A percentile compares a stretch with the other conserved stretches of the same genome.
Evolutionary conservation across 1,140 invertebrate species (phyloP).

Genomic region (Temnothorax curvispinosus): DNA sequence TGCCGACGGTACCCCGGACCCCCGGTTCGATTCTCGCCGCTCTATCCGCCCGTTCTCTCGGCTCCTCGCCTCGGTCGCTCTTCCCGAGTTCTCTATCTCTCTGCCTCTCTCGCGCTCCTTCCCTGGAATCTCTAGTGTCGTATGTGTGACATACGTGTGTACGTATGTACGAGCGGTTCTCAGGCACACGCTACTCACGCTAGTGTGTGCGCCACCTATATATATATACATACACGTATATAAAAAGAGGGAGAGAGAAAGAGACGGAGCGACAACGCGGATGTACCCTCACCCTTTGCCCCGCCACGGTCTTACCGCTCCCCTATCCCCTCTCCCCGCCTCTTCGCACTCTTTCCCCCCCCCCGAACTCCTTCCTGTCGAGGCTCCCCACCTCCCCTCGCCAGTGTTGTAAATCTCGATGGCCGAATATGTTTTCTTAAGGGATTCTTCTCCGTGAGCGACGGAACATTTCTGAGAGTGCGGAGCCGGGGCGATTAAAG

Average conservation of each 20-base stretch:
- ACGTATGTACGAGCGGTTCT: slow-evolving; percentile 25
- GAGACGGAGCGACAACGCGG: background rate
- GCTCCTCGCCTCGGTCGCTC: background rate
- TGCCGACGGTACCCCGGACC: too few relatives aligned
- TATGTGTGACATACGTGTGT: too few relatives aligned
- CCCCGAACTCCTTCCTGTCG: slow-evolving; percentile 73
- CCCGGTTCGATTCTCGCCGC: background rate
- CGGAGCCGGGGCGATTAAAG: background rate
- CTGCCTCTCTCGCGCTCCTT: background rate
- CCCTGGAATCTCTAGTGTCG: slow-evolving; percentile 35
- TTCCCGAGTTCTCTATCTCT: background rate
- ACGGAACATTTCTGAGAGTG: slow-evolving; percentile 74
- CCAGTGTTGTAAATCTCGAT: slow-evolving; percentile 83
- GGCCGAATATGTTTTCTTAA: slow-evolving; percentile 85
- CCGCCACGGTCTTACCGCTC: too few relatives aligned
- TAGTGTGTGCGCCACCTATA: background rate
- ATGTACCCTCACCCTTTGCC: background rate
- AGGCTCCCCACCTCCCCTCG: slow-evolving; percentile 68
- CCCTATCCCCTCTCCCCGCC: background rate
- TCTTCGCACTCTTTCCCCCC: slow-evolving; percentile 9
- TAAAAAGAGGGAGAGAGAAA: background rate
- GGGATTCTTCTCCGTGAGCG: slow-evolving; percentile 80
- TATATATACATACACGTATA: background rate
- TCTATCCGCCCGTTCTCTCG: background rate
- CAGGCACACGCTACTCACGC: slow-evolving; percentile 64